Evolutionary conservation across 92 coral and sea anemone species (phyloP).

Genomic region (Blastomussa wellsi): DNA sequence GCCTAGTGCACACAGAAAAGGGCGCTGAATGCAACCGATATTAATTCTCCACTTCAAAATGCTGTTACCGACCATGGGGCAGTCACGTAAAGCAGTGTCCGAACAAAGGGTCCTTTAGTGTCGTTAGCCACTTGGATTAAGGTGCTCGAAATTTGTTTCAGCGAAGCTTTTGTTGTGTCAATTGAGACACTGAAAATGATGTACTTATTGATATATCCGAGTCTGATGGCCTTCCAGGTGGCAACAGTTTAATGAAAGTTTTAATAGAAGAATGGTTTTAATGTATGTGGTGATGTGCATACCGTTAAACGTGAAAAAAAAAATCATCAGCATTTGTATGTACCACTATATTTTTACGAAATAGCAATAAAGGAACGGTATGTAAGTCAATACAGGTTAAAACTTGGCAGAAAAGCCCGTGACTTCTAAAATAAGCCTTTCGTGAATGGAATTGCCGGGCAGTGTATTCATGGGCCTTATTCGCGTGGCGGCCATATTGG

Average conservation of each 20-base stretch:
- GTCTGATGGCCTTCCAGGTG: background rate
- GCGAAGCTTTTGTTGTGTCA: background rate
- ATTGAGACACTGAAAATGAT: background rate
- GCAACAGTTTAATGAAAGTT: background rate
- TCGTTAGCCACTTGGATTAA: background rate
- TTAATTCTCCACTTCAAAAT: background rate
- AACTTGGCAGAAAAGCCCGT: no score
- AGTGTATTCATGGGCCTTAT: no score
- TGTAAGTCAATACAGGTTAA: no score
- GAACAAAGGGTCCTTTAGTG: background rate
- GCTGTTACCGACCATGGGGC: background rate
- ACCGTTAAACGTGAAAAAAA: no score
- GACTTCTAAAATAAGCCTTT: no score
- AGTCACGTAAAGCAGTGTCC: background rate
- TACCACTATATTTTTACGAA: no score
- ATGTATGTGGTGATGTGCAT: no score
- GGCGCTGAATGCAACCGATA: background rate
- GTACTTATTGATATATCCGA: background rate
- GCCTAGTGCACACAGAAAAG: background rate
- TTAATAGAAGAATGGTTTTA: no score
- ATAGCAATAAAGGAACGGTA: no score
- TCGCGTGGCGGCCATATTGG: no score
- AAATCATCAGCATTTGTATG: no score
- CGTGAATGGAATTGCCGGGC: no score
- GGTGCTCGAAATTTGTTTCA: background rate